phyloP scores from a whole-genome alignment of 2,113 vertebrate species.

The Boulengeromyrus knoepffleri region DNA sequence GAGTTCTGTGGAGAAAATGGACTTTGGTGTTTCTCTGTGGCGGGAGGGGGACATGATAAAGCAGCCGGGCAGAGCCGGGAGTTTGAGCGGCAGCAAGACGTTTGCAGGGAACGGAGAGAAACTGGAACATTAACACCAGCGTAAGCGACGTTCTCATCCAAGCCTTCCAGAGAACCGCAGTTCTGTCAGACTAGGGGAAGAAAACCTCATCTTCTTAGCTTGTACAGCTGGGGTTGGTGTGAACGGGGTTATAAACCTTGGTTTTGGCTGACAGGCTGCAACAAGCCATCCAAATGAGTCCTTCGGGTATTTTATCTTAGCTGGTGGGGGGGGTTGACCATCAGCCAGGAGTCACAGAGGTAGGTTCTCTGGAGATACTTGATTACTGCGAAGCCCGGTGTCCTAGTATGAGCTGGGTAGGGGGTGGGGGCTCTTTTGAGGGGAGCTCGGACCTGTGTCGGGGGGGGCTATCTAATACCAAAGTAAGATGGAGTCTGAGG shows the following conservation, averaged over 20 bases:
- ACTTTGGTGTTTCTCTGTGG: background rate
- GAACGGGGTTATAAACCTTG: background rate
- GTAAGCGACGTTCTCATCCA: background rate
- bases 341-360: slow-evolving; percentile 26
- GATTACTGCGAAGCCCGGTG: slow-evolving; percentile 9
- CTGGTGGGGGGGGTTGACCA: slow-evolving; percentile 32
- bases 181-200: background rate
- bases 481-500: background rate
- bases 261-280: background rate
- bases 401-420: background rate
- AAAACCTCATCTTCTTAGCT: background rate
- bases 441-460: background rate
- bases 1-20: background rate
- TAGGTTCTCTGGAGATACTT: slow-evolving; percentile 40
- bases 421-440: background rate
- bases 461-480: background rate
- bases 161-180: background rate
- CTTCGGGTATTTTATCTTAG: background rate
- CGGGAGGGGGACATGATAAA: background rate
- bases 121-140: background rate
- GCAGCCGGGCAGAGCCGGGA: background rate
- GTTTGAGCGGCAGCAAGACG: background rate
- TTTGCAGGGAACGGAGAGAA: no score
- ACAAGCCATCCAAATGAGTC: slow-evolving; percentile 2
- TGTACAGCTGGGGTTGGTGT: background rate